phyloP scores from a whole-genome alignment of 2,888 invertebrate species.

The Pheosia tremula region DNA sequence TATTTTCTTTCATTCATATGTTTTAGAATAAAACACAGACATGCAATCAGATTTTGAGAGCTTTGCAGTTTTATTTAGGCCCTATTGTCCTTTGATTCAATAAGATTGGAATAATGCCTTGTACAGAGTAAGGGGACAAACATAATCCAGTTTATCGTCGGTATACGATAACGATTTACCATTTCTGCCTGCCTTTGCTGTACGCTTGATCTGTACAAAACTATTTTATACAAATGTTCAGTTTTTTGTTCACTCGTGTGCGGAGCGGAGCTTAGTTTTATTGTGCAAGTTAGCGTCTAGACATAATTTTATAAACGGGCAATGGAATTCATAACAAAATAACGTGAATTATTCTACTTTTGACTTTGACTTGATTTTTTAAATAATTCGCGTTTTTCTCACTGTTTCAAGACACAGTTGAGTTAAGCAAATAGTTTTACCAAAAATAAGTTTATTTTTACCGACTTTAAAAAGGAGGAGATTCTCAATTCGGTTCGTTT shows the following conservation, averaged over 20 bases:
- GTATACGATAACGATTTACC: no score
- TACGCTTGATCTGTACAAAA: neutral
- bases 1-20: neutral
- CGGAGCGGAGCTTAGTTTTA: neutral
- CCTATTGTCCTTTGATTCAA: constrained; percentile 3
- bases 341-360: neutral
- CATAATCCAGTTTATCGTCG: no score
- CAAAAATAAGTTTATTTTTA: no score
- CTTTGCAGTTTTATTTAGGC: neutral
- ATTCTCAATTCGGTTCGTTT: no score
- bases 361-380: no score
- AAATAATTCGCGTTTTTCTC: no score
- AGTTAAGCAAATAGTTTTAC: no score
- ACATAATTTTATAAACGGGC: neutral
- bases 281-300: constrained; percentile 9
- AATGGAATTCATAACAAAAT: neutral
- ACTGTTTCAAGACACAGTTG: no score
- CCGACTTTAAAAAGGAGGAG: no score
- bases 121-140: no score
- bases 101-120: constrained; percentile 1
- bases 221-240: neutral
- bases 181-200: neutral
- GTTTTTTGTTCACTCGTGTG: no score
- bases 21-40: constrained; percentile 1
- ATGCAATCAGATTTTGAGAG: neutral